These are phyloP conservation scores for Cerastis rubricosa DNA, from an alignment of 2,888 invertebrate species.

Conservation along the genomic window DNA sequence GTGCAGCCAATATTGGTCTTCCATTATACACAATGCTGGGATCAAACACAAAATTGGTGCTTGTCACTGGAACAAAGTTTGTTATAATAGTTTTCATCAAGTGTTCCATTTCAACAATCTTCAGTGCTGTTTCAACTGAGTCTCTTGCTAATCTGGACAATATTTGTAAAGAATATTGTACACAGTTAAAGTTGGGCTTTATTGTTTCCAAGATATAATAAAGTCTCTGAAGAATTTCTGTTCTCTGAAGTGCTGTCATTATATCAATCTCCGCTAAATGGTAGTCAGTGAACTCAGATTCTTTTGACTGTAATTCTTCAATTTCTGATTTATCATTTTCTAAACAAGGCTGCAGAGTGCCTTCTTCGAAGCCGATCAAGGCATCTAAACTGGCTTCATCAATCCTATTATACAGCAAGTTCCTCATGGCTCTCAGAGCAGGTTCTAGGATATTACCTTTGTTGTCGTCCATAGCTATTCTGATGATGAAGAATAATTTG, in stretches of 20 bases:
- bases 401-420: constrained; percentile 93
- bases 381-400: constrained; percentile 95
- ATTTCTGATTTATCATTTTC: constrained; percentile 89
- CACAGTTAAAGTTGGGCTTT: constrained; percentile 93
- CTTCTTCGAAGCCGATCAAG: constrained; percentile 92
- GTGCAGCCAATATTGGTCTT: constrained; percentile 92
- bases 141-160: constrained; percentile 95
- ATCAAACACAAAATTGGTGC: constrained; percentile 82
- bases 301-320: constrained; percentile 89
- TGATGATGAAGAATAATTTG: constrained; percentile 94
- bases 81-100: constrained; percentile 91
- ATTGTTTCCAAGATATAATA: constrained; percentile 94
- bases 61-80: constrained; percentile 90
- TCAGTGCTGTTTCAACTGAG: constrained; percentile 92
- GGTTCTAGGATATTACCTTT: constrained; percentile 93
- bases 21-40: constrained; percentile 90
- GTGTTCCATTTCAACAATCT: constrained; percentile 92
- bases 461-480: constrained; percentile 97
- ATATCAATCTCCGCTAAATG: constrained; percentile 96
- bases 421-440: constrained; percentile 94
- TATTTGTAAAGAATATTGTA: constrained; percentile 94
- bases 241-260: constrained; percentile 93
- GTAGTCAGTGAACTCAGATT: constrained; percentile 94
- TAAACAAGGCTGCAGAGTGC: constrained; percentile 91
- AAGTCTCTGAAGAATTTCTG: constrained; percentile 93